Evolutionary conservation across 2,888 invertebrate genomes (phyloP).

Genomic region (Pyrgus malvae): DNA sequence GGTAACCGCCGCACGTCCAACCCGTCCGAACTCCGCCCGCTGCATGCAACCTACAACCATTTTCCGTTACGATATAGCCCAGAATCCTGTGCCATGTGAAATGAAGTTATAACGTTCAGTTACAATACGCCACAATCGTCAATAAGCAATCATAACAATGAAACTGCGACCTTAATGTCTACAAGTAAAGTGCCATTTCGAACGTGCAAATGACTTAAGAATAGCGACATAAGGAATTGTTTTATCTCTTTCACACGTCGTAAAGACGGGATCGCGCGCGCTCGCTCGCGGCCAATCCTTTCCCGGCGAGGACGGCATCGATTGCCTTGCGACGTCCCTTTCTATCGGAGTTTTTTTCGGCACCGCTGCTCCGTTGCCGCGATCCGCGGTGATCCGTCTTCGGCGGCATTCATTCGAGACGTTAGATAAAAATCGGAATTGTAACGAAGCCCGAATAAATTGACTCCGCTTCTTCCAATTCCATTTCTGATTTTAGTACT

Average conservation of each 20-base stretch:
- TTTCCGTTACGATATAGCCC: conserved; percentile 56
- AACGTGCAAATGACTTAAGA: conserved; percentile 73
- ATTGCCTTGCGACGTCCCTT: conserved; percentile 72
- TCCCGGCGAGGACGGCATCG: conserved; percentile 71
- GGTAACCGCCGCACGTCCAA: conserved; percentile 69
- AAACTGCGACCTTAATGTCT: conserved; percentile 77
- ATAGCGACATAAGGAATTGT: conserved; percentile 80
- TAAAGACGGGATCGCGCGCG: conserved; percentile 66
- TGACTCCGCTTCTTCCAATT: conserved; percentile 60
- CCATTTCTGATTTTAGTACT: conserved; percentile 57
- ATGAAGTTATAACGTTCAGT: conserved; percentile 79
- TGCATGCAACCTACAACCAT: conserved; percentile 66
- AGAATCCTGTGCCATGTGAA: conserved; percentile 57
- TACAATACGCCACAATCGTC: conserved; percentile 68
- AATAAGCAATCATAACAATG: conserved; percentile 72
- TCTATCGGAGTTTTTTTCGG: conserved; percentile 70
- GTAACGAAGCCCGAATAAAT: conserved; percentile 70
- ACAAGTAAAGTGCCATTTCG: conserved; percentile 70
- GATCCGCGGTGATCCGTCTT: conserved; percentile 77
- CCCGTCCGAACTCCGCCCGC: conserved; percentile 49
- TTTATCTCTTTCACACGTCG: conserved; percentile 79
- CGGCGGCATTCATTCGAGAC: conserved; percentile 66
- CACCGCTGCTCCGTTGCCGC: conserved; percentile 50
- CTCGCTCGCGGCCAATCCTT: conserved; percentile 68
- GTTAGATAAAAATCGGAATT: conserved; percentile 72